phyloP scores from a whole-genome alignment of 2,113 vertebrate species.

The Catharus bicknelli region DNA sequence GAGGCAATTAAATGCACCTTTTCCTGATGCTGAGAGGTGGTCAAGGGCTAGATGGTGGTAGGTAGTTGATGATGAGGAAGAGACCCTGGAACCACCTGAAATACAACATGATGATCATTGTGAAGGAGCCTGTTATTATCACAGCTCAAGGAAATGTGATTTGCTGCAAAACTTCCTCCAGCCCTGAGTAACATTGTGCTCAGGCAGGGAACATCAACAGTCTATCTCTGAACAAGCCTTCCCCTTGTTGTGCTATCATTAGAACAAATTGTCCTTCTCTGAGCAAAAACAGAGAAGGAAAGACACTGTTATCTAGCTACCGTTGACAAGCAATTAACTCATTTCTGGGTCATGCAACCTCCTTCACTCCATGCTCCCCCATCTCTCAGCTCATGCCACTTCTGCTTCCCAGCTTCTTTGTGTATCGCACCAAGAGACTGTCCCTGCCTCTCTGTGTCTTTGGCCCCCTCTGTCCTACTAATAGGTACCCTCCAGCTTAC shows the following conservation, averaged over 20 bases:
- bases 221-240: neutral
- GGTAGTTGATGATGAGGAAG: neutral
- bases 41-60: neutral
- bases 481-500: neutral
- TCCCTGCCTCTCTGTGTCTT: neutral
- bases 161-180: slow-evolving; percentile 10
- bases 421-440: neutral
- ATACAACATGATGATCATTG: neutral
- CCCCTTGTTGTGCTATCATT: neutral
- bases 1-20: neutral
- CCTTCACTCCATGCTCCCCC: neutral
- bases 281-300: slow-evolving; percentile 2
- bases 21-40: neutral
- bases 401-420: neutral
- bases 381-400: neutral
- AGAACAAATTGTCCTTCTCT: slow-evolving; percentile 36
- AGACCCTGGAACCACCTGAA: neutral
- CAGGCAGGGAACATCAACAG: neutral
- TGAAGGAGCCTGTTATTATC: neutral
- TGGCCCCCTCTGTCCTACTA: neutral
- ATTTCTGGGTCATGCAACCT: neutral
- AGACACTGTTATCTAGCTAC: slow-evolving; percentile 18
- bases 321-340: slow-evolving; percentile 21
- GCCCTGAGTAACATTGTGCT: neutral
- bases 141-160: neutral